Evolutionary conservation across 2,113 vertebrate species (phyloP).

Genomic region (Lanius collurio): DNA sequence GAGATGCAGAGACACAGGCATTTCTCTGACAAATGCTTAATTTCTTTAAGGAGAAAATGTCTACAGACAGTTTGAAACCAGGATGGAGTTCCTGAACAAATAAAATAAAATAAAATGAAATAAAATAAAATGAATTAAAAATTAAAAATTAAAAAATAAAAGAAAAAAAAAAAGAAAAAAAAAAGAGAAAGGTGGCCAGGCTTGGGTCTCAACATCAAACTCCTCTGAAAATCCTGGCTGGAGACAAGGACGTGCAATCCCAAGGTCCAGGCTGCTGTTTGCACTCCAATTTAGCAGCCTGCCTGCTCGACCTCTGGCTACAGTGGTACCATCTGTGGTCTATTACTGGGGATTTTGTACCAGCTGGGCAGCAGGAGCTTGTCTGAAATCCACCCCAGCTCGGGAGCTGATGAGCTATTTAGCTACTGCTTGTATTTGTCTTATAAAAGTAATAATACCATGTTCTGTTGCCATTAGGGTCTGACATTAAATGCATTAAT

Average conservation of each 20-base stretch:
- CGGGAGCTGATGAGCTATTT: neutral
- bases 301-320: neutral
- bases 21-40: neutral
- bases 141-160: no score
- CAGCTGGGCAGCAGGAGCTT: conserved; percentile 39
- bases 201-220: neutral
- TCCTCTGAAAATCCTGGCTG: neutral
- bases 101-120: no score
- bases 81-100: neutral
- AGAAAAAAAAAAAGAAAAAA: no score
- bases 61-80: neutral
- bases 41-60: neutral
- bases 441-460: neutral
- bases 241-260: neutral
- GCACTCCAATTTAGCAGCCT: neutral
- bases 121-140: no score
- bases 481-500: conserved; percentile 27
- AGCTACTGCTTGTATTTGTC: conserved; percentile 34
- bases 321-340: neutral
- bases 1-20: neutral
- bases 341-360: conserved; percentile 3
- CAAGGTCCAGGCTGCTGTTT: neutral
- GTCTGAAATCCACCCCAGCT: neutral
- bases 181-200: no score
- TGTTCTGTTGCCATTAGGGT: conserved; percentile 3